Conservation (phyloP, 2,888 invertebrate genomes). For the Drosophila leonis region DNA sequence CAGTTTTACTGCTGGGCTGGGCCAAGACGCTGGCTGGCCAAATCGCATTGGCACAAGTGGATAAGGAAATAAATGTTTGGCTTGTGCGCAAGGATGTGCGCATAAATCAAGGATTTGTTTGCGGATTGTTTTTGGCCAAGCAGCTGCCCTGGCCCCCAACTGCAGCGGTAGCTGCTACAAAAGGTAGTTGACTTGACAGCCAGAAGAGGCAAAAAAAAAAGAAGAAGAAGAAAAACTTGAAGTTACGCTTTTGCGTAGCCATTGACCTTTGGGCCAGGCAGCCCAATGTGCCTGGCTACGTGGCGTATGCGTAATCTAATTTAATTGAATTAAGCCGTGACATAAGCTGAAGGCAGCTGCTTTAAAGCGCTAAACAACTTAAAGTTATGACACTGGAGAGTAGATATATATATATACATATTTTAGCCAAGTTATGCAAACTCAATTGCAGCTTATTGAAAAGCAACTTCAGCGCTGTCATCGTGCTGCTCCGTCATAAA, state of each 20-base stretch:
- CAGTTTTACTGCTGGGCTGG: constrained; percentile 62
- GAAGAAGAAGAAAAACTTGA: constrained; percentile 5
- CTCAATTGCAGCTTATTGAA: constrained; percentile 67
- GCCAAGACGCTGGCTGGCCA: constrained; percentile 49
- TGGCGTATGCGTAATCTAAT: constrained; percentile 75
- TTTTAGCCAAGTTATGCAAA: constrained; percentile 66
- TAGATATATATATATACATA: neutral
- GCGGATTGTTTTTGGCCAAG: constrained; percentile 66
- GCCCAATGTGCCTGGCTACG: constrained; percentile 25
- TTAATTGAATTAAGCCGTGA: constrained; percentile 79
- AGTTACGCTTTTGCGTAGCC: constrained; percentile 45
- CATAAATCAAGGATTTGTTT: constrained; percentile 83
- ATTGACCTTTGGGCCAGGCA: constrained; percentile 66
- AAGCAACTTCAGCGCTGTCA: constrained; percentile 38
- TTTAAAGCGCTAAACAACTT: constrained; percentile 26
- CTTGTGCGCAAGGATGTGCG: constrained; percentile 78
- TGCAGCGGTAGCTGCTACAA: constrained; percentile 1
- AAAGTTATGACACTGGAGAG: neutral
- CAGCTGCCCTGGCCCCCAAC: neutral
- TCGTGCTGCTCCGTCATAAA: constrained; percentile 36
- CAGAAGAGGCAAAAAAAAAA: neutral
- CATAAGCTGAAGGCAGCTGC: constrained; percentile 56
- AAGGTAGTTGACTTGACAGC: constrained; percentile 69
- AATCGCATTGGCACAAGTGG: constrained; percentile 82
- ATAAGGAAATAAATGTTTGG: constrained; percentile 82